phyloP scores from a whole-genome alignment of 2,113 vertebrate genomes.

The Coturnix japonica region DNA sequence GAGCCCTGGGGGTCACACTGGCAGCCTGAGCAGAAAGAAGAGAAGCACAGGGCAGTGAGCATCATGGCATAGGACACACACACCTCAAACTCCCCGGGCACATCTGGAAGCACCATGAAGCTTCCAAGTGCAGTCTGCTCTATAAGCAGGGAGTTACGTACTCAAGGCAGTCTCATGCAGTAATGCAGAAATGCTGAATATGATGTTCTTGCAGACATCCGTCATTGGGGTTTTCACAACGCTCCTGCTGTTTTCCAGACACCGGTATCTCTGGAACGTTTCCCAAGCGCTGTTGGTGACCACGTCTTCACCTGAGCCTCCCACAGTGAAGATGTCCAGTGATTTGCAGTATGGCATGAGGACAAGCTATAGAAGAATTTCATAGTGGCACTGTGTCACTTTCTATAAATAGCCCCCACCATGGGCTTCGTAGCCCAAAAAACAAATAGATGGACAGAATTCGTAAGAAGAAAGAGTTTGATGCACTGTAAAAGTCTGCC shows the following conservation, averaged over 20 bases:
- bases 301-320: conserved; percentile 84
- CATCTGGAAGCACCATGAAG: not conserved
- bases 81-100: fast-evolving
- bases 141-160: conserved; percentile 57
- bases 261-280: conserved; percentile 94
- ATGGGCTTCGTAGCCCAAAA: not conserved
- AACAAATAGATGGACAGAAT: not conserved
- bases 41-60: not conserved
- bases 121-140: not conserved
- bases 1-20: conserved; percentile 95
- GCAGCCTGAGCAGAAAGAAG: conserved; percentile 81
- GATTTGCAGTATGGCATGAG: conserved; percentile 96
- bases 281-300: conserved; percentile 87
- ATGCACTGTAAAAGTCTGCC: not conserved
- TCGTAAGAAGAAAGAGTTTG: not conserved
- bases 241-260: conserved; percentile 92
- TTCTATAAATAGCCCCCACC: not conserved
- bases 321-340: conserved; percentile 89
- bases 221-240: conserved; percentile 93
- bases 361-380: conserved; percentile 83
- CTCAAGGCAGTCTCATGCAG: conserved; percentile 89
- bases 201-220: conserved; percentile 92
- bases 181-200: conserved; percentile 94
- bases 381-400: not conserved
- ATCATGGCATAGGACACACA: not conserved